Evolutionary conservation across 2,797 vertebrate species (phyloP).

Genomic region (Molossus alvarezi): DNA sequence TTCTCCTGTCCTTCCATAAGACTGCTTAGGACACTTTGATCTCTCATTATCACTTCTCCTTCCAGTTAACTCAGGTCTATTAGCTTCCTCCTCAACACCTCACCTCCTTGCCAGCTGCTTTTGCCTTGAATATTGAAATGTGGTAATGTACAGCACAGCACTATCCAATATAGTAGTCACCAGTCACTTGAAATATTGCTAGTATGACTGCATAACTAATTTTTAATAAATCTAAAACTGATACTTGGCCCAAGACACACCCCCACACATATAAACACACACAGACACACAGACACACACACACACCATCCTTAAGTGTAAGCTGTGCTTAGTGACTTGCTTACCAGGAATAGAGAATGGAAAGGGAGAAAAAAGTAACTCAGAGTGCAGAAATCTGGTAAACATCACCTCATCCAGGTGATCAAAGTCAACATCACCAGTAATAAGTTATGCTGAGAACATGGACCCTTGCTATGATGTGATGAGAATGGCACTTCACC

Average conservation of each 20-base stretch:
- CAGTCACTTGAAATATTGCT: not conserved
- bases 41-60: not conserved
- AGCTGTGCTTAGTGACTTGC: slow-evolving; percentile 1
- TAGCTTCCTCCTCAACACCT: not conserved
- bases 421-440: too few species aligned
- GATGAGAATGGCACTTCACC: too few species aligned
- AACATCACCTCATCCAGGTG: not conserved
- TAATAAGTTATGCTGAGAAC: too few species aligned
- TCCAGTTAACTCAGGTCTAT: not conserved
- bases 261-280: too few species aligned
- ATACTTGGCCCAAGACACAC: not conserved
- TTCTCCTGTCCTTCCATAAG: slow-evolving; percentile 2
- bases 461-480: too few species aligned
- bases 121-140: slow-evolving; percentile 25
- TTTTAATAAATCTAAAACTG: slow-evolving; percentile 49
- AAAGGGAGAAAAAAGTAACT: slow-evolving; percentile 18
- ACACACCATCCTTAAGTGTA: not conserved
- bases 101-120: slow-evolving; percentile 18
- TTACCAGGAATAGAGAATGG: slow-evolving; percentile 20
- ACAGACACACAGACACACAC: too few species aligned
- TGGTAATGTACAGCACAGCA: not conserved
- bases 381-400: slow-evolving; percentile 11
- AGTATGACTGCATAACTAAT: not conserved
- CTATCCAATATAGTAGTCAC: not conserved
- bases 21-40: not conserved